These are phyloP conservation scores for Carapus acus DNA, from an alignment of 2,797 vertebrate genomes.

Conservation along the genomic window DNA sequence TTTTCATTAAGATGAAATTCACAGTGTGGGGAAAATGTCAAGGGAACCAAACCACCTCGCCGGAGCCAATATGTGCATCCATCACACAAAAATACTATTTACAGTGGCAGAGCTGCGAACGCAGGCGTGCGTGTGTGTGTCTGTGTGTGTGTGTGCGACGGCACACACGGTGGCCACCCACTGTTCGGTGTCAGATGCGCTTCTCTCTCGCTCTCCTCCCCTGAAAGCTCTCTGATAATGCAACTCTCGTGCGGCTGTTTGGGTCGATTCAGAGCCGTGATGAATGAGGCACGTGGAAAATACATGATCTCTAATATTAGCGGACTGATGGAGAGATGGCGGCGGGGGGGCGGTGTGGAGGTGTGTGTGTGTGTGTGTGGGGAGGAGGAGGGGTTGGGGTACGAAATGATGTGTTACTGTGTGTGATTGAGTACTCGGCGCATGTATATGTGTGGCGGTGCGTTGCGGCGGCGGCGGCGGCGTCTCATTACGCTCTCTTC, in stretches of 20 bases:
- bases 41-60: too few relatives aligned
- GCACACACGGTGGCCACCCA: slow-evolving; percentile 7
- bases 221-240: slow-evolving; percentile 7
- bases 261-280: slow-evolving; percentile 21
- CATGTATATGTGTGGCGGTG: neutral
- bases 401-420: neutral
- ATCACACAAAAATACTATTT: neutral
- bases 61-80: too few relatives aligned
- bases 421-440: neutral
- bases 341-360: slow-evolving; percentile 3
- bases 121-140: neutral
- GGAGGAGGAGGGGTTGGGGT: neutral
- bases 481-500: slow-evolving; percentile 12
- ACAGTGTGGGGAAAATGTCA: too few relatives aligned
- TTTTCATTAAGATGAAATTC: too few relatives aligned
- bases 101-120: neutral
- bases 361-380: neutral
- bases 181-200: slow-evolving; percentile 27
- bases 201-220: neutral
- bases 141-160: slow-evolving; percentile 1
- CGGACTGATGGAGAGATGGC: neutral
- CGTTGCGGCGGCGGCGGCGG: slow-evolving; percentile 3
- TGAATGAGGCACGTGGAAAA: slow-evolving; percentile 11
- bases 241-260: slow-evolving; percentile 13
- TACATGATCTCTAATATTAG: slow-evolving; percentile 7